These are phyloP conservation scores for Sapayoa aenigma DNA, from an alignment of 2,113 vertebrate genomes.

Conservation along the genomic window DNA sequence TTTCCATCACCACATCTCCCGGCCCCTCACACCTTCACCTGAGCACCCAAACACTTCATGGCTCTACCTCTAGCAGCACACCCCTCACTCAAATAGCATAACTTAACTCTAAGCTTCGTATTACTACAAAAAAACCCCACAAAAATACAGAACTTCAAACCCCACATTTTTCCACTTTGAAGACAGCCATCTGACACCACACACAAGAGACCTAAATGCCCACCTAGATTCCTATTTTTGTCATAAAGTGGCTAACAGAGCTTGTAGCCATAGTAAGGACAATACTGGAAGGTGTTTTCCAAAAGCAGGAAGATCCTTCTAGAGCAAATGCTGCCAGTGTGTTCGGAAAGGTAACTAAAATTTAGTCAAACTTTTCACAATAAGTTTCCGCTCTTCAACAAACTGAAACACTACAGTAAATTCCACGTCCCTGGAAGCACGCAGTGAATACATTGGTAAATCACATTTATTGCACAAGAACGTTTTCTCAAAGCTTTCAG, in stretches of 20 bases:
- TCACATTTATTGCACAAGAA: background rate
- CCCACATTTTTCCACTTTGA: background rate
- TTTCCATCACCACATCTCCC: background rate
- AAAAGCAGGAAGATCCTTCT: background rate
- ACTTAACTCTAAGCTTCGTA: background rate
- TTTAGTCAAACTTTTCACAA: background rate
- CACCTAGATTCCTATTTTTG: background rate
- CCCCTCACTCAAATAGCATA: background rate
- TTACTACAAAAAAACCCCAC: background rate
- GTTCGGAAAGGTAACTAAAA: background rate
- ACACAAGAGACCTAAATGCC: background rate
- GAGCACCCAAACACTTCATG: background rate
- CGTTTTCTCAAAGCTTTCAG: background rate
- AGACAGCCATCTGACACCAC: no score
- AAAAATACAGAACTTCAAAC: background rate
- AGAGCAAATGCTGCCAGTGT: background rate
- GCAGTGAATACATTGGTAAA: background rate
- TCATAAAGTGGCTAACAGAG: background rate
- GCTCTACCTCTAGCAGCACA: background rate
- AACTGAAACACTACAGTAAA: background rate
- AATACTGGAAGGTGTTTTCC: background rate
- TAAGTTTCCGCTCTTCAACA: background rate
- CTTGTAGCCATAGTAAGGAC: background rate
- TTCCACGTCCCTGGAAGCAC: background rate
- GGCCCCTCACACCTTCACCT: background rate